Evolutionary conservation across 2,113 vertebrate genomes (phyloP), one percentile per base, ranked within the genome.

Genomic region (Trogon melanurus): DNA sequence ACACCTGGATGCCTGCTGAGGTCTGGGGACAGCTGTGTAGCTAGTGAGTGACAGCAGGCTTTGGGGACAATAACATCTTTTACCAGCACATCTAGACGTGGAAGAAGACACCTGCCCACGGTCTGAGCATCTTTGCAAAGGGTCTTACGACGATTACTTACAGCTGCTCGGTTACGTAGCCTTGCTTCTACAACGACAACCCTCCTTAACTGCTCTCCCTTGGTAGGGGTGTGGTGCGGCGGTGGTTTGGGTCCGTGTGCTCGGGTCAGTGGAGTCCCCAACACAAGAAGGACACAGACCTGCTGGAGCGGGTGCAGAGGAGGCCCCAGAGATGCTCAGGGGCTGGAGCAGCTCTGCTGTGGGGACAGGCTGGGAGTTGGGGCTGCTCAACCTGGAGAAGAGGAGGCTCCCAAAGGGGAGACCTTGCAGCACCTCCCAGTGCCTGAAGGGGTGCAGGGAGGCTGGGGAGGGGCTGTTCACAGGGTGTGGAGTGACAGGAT

Each of bases 1-100:
- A 10, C 0, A 25, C 13, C 9, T 21, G 3, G 8, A 6, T 26
- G 14, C 47, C n/a, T 16, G 13, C 53, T 0, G 2, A 57, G 29
- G 8, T 36, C 36, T 36, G 36, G 36, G 36, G 36, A 36, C 36
- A 36, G 36, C 36, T 36, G 2, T 30, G 14, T 29, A 54, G 69
- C 41, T 34, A 22, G 19, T 15, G 38, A 65, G 6, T 25, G 41
- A 8, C 26, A 48, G 34, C 18, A 32, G 47, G 10, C 16, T 84
- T 73, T 80, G 27, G 34, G 64, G 30, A 53, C 45, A 75, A 36
- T 36, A 50, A 34, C 13, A 2, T 48, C 50, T 87, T 64, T 48
- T 69, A 53, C 56, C 60, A 71, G 30, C 18, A 5, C 22, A 9
- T 41, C 34, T 53, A 50, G 60, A 30, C 73, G 27, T 84, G 80